Evolutionary conservation across 53 echinoderm and acorn worm genomes (phyloP).

Genomic region (Henricia sp.): DNA sequence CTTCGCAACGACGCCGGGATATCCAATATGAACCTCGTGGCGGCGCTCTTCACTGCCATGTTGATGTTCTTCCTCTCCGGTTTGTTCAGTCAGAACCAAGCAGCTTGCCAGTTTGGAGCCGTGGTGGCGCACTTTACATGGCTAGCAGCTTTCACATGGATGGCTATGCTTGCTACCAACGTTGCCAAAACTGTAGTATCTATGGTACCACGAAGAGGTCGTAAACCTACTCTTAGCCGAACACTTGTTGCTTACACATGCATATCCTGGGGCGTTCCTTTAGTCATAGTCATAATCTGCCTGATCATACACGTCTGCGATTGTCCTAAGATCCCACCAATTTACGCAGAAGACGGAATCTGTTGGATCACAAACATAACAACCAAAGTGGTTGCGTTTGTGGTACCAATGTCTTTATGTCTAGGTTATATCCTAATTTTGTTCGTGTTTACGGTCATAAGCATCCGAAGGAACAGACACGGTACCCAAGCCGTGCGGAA

Average conservation of each 20-base stretch:
- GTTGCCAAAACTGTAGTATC: conserved; percentile 38
- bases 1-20: conserved; percentile 49
- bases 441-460: conserved; percentile 27
- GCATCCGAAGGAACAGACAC: conserved; percentile 20
- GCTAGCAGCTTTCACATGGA: conserved; percentile 63
- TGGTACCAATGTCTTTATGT: conserved; percentile 25
- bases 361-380: conserved; percentile 45
- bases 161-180: conserved; percentile 44
- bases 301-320: conserved; percentile 39
- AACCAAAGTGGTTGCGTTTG: conserved; percentile 31
- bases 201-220: not conserved
- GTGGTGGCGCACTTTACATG: conserved; percentile 56
- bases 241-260: not conserved
- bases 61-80: conserved; percentile 29
- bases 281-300: conserved; percentile 20
- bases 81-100: not conserved
- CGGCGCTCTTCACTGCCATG: conserved; percentile 41
- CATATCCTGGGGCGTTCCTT: conserved; percentile 52
- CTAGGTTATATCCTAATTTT: conserved; percentile 7
- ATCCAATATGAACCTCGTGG: conserved; percentile 44
- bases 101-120: conserved; percentile 40
- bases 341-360: conserved; percentile 20
- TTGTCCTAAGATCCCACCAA: not conserved
- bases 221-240: not conserved
- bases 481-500: conserved; percentile 22